Evolutionary conservation across 1,140 invertebrate genomes (phyloP).

Genomic region (Cherax quadricarinatus): DNA sequence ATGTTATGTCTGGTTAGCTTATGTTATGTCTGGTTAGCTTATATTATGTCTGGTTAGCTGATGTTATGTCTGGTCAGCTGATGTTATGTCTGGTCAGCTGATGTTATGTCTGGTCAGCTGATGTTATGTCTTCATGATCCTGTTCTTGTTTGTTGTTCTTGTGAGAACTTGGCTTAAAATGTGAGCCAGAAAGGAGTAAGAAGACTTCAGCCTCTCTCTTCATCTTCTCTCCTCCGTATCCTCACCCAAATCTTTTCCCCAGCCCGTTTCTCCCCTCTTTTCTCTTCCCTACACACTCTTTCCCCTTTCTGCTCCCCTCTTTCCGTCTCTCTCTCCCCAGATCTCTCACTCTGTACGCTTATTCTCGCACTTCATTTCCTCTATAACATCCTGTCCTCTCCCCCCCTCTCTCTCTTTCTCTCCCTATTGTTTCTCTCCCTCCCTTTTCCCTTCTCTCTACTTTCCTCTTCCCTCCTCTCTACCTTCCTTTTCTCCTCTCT

Average conservation of each 20-base stretch:
- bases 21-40: neutral
- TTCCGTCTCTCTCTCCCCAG: neutral
- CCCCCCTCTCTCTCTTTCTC: neutral
- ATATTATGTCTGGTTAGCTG: neutral
- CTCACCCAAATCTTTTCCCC: neutral
- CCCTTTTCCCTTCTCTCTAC: neutral
- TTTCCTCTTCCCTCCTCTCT: neutral
- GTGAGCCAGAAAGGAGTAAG: too few relatives aligned
- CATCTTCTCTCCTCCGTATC: neutral
- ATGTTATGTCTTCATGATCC: neutral
- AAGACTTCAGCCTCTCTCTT: neutral
- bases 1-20: too few relatives aligned
- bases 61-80: neutral
- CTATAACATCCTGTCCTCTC: neutral
- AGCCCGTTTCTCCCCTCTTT: neutral
- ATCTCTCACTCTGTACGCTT: neutral
- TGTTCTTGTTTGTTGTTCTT: neutral
- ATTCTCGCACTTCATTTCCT: too few relatives aligned
- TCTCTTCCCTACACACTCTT: neutral
- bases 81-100: too few relatives aligned
- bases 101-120: neutral
- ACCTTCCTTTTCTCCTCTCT: neutral
- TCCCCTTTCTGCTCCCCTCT: neutral
- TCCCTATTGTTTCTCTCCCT: too few relatives aligned
- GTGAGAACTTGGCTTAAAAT: neutral